These are phyloP conservation scores for Sternarchorhynchus goeldii DNA, from an alignment of 2,797 vertebrate genomes.

Conservation along the genomic window DNA sequence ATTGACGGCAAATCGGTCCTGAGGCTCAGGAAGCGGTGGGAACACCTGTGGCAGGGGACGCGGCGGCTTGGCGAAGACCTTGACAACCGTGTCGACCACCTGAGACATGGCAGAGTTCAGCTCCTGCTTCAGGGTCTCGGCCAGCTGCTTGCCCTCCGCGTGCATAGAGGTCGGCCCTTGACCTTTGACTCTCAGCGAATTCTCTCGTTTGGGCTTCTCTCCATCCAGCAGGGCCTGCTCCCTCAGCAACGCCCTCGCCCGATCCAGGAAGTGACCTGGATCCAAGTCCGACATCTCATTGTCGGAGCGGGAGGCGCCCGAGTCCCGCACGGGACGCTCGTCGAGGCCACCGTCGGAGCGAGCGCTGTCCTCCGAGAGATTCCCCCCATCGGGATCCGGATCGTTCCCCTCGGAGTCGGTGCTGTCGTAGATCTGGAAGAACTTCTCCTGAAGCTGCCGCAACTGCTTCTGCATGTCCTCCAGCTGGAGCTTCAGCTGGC, in stretches of 20 bases:
- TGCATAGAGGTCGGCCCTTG: slow-evolving; percentile 80
- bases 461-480: slow-evolving; percentile 99
- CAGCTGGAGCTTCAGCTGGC: slow-evolving; percentile 97
- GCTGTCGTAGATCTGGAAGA: slow-evolving; percentile 99
- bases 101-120: slow-evolving; percentile 97
- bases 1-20: slow-evolving; percentile 87
- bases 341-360: slow-evolving; percentile 83
- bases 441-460: slow-evolving; percentile 98
- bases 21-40: slow-evolving; percentile 89
- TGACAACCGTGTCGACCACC: slow-evolving; percentile 97
- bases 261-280: slow-evolving; percentile 91
- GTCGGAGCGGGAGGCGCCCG: slow-evolving; percentile 81
- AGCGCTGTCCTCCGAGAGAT: slow-evolving; percentile 96
- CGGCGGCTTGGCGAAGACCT: slow-evolving; percentile 92
- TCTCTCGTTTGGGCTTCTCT: slow-evolving; percentile 86
- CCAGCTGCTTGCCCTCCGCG: slow-evolving; percentile 92
- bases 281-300: slow-evolving; percentile 93
- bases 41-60: slow-evolving; percentile 96
- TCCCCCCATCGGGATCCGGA: slow-evolving; percentile 86
- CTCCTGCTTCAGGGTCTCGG: slow-evolving; percentile 96
- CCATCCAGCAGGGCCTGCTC: slow-evolving; percentile 86
- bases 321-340: slow-evolving; percentile 69
- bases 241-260: slow-evolving; percentile 87
- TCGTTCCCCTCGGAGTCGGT: slow-evolving; percentile 91
- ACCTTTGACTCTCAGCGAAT: slow-evolving; percentile 72